Base-by-base conservation (phyloP, 2,797 vertebrate species). In the Thaleichthys pacificus region DNA sequence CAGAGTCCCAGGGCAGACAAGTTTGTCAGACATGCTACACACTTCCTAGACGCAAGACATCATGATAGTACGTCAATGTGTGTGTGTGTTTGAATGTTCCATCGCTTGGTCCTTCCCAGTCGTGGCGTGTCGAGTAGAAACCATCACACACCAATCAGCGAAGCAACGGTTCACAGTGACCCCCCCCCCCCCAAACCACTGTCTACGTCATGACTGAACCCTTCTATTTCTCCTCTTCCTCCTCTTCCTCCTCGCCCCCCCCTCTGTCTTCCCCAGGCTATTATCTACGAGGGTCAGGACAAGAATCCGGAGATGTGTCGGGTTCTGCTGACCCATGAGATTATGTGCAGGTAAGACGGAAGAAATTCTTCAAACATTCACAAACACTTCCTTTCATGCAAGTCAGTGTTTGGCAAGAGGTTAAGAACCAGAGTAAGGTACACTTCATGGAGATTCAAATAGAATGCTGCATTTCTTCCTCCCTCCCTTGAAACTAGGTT, bases 291-390 rank as follows among this genome's bases (percentile, higher is more conserved):
- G 91, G 97, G 97, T 85, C 97, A 98, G 91, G 97, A 98, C 91
- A 98, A 98, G 93, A 98, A 98, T 85, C 97, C 96, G 49, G 97
- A 98, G 93, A 98, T 98, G 97, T 98, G 97, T 86, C 93, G 97
- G 84, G 97, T 98, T 77, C 91, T 98, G 80, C 92, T 98, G 90
- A 98, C 97, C 72, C 97, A 98, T 11, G 97, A 98, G 90, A 98
- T 98, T 91, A 98, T 98, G 97, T 98, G 97, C 96, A 98, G 97
- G 97, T 93, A 87, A 90, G 90, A 69, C 7, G 58, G 69, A 71
- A 67, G 28, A 66, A 54, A 54, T n/a, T n/a, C 51, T 54, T 54
- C 51, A 4, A 54, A n/a, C 51, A 17, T 54, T n/a, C 51, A 4
- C 51, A 3, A 17, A 54, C 51, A 19, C 19, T 54, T 17, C 51